These are phyloP conservation scores for Leptopilina myrica DNA, from an alignment of 2,888 invertebrate species.

Conservation along the genomic window DNA sequence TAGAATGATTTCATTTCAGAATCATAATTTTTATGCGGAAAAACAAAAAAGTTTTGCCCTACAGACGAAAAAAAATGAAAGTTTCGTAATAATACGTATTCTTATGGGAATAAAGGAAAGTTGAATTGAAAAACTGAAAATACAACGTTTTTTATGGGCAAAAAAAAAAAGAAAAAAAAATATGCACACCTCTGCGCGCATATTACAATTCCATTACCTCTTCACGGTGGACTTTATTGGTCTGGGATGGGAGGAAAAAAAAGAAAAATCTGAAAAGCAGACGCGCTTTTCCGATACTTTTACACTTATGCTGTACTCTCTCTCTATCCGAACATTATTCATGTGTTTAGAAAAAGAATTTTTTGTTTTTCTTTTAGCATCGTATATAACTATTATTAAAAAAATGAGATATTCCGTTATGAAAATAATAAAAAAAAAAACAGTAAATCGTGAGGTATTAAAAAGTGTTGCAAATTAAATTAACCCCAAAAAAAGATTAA, in stretches of 20 bases:
- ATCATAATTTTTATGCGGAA: background rate
- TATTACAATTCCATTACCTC: slow-evolving; percentile 44
- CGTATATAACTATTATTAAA: too few relatives aligned
- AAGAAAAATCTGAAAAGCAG: background rate
- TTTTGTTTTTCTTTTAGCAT: too few relatives aligned
- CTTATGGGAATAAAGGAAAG: background rate
- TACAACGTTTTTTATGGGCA: background rate
- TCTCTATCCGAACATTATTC: too few relatives aligned
- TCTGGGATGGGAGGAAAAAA: background rate
- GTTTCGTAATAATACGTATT: slow-evolving; percentile 6
- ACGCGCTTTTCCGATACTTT: slow-evolving; percentile 42
- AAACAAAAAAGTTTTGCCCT: background rate
- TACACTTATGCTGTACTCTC: background rate
- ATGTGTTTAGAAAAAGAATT: too few relatives aligned
- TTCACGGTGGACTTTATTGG: slow-evolving; percentile 30
- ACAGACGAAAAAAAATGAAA: background rate
- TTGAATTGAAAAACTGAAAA: slow-evolving; percentile 1
- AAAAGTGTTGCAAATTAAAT: too few relatives aligned
- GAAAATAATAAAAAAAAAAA: too few relatives aligned
- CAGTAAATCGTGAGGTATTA: too few relatives aligned
- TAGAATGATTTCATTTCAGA: slow-evolving; percentile 10
- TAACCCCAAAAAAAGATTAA: too few relatives aligned
- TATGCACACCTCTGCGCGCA: background rate
- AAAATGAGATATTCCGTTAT: too few relatives aligned
- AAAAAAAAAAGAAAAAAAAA: slow-evolving; percentile 11